A percentile compares a stretch with the other conserved stretches of the same genome.
phyloP scores from a whole-genome alignment of 2,888 invertebrate species.

The Microplitis deprimator region DNA sequence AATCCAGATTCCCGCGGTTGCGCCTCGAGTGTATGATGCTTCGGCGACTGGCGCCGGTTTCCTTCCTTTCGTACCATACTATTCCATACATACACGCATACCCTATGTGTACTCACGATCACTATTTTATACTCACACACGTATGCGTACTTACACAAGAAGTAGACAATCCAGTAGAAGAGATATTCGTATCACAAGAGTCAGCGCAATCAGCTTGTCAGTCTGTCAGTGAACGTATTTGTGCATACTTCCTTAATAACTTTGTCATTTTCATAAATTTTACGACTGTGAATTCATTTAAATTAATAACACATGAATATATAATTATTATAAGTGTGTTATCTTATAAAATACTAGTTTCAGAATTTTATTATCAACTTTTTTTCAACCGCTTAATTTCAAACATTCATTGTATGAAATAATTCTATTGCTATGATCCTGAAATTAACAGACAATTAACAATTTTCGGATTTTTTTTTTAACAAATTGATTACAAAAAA shows the following conservation, averaged over 20 bases:
- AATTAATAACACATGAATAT: background rate
- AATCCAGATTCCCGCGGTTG: constrained; percentile 15
- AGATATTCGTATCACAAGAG: constrained; percentile 27
- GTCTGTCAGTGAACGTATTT: constrained; percentile 58
- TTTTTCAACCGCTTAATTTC: background rate
- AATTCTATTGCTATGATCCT: no score
- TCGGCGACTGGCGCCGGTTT: constrained; percentile 21
- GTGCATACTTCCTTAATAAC: constrained; percentile 36
- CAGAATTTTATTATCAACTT: background rate
- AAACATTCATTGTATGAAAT: no score
- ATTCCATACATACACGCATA: background rate
- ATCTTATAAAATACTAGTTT: background rate
- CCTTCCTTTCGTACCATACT: background rate
- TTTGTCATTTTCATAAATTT: constrained; percentile 8
- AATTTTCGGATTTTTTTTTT: no score
- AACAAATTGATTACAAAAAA: no score
- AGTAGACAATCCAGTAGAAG: constrained; percentile 37
- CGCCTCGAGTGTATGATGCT: constrained; percentile 15
- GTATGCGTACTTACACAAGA: background rate
- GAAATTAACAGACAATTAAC: no score
- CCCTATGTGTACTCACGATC: background rate
- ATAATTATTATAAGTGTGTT: background rate
- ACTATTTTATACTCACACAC: background rate
- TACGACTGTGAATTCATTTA: background rate
- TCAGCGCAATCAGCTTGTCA: constrained; percentile 50